Conservation (phyloP, 2,888 invertebrate genomes). For the Carabus problematicus region DNA sequence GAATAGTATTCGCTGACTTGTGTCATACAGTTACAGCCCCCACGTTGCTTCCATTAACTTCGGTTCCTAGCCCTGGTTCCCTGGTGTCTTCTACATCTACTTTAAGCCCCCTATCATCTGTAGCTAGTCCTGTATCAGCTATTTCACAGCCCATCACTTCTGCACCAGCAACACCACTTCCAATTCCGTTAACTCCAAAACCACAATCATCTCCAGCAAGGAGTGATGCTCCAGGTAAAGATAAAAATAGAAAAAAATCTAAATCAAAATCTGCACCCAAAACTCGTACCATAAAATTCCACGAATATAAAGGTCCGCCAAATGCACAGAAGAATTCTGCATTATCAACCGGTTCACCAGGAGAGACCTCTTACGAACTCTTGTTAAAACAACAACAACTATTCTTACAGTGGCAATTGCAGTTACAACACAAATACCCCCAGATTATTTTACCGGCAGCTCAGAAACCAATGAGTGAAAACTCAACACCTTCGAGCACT, state of each 20-base stretch:
- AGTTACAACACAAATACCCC: slow-evolving; percentile 82
- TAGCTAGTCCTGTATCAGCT: slow-evolving; percentile 65
- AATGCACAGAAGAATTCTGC: slow-evolving; percentile 79
- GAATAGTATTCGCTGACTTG: slow-evolving; percentile 65
- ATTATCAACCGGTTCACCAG: slow-evolving; percentile 62
- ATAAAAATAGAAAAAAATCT: slow-evolving; percentile 81
- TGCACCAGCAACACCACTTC: slow-evolving; percentile 64
- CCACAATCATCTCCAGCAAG: slow-evolving; percentile 57
- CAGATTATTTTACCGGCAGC: slow-evolving; percentile 82
- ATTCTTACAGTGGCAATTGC: slow-evolving; percentile 85
- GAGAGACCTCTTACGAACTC: slow-evolving; percentile 89
- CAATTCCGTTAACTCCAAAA: slow-evolving; percentile 61
- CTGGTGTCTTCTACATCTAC: slow-evolving; percentile 71
- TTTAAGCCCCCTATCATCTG: slow-evolving; percentile 71
- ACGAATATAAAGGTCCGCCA: slow-evolving; percentile 95
- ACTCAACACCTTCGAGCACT: slow-evolving; percentile 47
- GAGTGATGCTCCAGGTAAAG: slow-evolving; percentile 71
- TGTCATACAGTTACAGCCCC: slow-evolving; percentile 65
- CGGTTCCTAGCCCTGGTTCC: slow-evolving; percentile 60
- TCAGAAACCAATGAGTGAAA: slow-evolving; percentile 52
- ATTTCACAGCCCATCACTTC: slow-evolving; percentile 61
- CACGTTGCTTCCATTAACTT: slow-evolving; percentile 62
- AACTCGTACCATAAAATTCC: slow-evolving; percentile 92
- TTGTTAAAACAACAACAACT: slow-evolving; percentile 94
- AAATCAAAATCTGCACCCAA: slow-evolving; percentile 84